Evolutionary conservation across 1,140 invertebrate species (phyloP).

Genomic region (Eupeodes corollae): DNA sequence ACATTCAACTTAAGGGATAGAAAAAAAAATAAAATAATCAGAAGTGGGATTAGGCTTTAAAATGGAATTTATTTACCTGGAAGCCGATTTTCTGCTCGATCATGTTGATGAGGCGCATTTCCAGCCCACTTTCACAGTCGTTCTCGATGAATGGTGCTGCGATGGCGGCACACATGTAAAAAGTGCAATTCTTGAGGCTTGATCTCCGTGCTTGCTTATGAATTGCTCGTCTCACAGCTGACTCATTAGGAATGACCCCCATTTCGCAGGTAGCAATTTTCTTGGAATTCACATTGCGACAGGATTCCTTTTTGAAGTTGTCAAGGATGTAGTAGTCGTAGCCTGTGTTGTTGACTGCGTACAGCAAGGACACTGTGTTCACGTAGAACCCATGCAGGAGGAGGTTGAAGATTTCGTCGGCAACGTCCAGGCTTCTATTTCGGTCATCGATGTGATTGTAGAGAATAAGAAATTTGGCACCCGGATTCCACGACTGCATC

Average conservation of each 20-base stretch:
- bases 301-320: conserved; percentile 26
- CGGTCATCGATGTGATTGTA: conserved; percentile 16
- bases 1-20: conserved; percentile 16
- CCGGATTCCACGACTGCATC: conserved; percentile 30
- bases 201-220: conserved; percentile 16
- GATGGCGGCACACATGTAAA: conserved; percentile 26
- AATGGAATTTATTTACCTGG: neutral
- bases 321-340: conserved; percentile 29
- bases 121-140: conserved; percentile 23
- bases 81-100: neutral
- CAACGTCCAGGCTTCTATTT: conserved; percentile 10
- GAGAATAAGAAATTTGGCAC: conserved; percentile 26
- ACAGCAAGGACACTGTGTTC: conserved; percentile 28
- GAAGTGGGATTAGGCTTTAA: neutral
- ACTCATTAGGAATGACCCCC: conserved; percentile 10
- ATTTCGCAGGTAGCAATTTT: conserved; percentile 20
- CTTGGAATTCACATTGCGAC: conserved; percentile 17
- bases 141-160: conserved; percentile 29
- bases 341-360: conserved; percentile 11
- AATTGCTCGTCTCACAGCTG: conserved; percentile 11
- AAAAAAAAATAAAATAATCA: neutral
- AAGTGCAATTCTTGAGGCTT: conserved; percentile 25
- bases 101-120: conserved; percentile 12
- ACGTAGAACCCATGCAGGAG: conserved; percentile 22
- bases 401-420: conserved; percentile 17